These are phyloP conservation scores for Zosterops lateralis DNA, from an alignment of 2,113 vertebrate species.

Conservation along the genomic window DNA sequence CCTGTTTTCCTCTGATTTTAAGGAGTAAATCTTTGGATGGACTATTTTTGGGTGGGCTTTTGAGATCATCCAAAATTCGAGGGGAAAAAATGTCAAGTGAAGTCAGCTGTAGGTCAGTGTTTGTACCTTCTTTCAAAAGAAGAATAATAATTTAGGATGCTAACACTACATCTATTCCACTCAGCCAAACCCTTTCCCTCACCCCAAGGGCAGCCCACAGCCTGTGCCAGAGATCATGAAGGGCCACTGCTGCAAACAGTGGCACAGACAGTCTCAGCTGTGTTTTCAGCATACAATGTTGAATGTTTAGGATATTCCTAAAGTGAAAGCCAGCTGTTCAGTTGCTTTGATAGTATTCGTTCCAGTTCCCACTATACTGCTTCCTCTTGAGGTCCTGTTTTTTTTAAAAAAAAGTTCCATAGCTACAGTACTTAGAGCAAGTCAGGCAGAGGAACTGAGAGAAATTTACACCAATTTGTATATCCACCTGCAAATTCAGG, in stretches of 20 bases:
- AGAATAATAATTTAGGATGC: background rate
- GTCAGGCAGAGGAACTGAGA: background rate
- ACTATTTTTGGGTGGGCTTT: background rate
- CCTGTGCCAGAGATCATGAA: background rate
- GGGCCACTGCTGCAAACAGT: background rate
- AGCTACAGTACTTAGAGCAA: background rate
- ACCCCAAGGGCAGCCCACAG: background rate
- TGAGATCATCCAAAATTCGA: background rate
- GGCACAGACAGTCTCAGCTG: rapidly evolving
- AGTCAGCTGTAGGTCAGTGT: background rate
- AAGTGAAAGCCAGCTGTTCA: background rate
- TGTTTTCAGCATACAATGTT: background rate
- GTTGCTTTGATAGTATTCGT: background rate
- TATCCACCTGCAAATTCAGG: background rate
- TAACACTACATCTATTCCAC: rapidly evolving
- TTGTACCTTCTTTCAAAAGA: background rate
- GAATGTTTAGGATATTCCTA: background rate
- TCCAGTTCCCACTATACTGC: background rate
- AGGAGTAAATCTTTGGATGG: background rate
- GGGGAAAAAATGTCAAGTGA: background rate
- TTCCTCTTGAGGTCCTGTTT: background rate
- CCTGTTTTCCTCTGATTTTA: background rate
- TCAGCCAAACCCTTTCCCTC: background rate
- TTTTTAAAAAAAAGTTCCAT: background rate
- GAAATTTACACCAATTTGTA: background rate